phyloP scores from a whole-genome alignment of 1,140 invertebrate genomes.

The Hydropsyche tenuis region DNA sequence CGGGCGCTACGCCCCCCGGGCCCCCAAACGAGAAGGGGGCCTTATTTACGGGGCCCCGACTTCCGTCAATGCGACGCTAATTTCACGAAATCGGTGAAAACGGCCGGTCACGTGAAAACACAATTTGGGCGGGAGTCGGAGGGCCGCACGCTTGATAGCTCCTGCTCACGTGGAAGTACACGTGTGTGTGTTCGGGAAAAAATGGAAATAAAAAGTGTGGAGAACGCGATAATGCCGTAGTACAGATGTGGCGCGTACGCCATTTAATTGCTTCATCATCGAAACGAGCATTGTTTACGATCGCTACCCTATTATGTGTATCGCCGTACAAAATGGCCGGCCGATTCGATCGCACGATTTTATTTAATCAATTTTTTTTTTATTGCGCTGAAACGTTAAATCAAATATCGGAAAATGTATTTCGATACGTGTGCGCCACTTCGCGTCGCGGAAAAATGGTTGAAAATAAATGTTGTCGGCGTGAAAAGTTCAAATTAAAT shows the following conservation, averaged over 20 bases:
- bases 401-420: too few relatives aligned
- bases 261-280: slow-evolving; percentile 1
- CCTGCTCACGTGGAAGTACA: neutral
- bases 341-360: too few relatives aligned
- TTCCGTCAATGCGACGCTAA: slow-evolving; percentile 28
- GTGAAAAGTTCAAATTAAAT: too few relatives aligned
- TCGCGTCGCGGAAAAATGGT: too few relatives aligned
- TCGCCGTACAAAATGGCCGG: too few relatives aligned
- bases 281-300: neutral
- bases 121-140: slow-evolving; percentile 21
- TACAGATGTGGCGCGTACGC: neutral
- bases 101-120: slow-evolving; percentile 24
- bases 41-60: slow-evolving; percentile 14
- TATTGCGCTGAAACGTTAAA: too few relatives aligned
- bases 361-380: too few relatives aligned
- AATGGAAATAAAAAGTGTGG: neutral
- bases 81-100: slow-evolving; percentile 31
- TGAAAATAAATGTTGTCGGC: too few relatives aligned
- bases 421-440: too few relatives aligned
- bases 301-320: too few relatives aligned
- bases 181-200: neutral
- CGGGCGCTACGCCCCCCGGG: neutral
- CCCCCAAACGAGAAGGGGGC: neutral
- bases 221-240: neutral
- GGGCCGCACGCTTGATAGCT: neutral